Base-by-base conservation (phyloP, 2,113 vertebrate species). In the Chloroceryle aenea region DNA sequence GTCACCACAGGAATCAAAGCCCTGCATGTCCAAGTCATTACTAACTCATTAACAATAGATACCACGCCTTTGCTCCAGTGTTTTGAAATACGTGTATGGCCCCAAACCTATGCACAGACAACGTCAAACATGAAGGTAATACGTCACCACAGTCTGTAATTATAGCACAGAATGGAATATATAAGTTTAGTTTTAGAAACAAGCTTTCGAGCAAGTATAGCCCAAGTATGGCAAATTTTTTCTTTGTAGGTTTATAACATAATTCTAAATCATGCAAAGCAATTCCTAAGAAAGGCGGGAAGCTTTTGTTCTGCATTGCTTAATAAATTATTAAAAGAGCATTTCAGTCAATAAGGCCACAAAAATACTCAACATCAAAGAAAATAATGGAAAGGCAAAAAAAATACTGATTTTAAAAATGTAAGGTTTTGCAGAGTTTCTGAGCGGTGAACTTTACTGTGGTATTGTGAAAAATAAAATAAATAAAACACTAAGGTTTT, bases 271-370 rank as follows among this genome's bases (percentile, higher is more conserved):
- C 27, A 29, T 5, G 16, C 52, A 85, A 89, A 95, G 27, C 42
- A 73, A 78, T 47, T 42, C 61, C 67, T 72, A 40, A 36, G 40
- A 95, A 97, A 91, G 48, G 63, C 52, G 13, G 26, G n/a, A 75
- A 36, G 69, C 81, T 89, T 92, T 90, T 82, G 66, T 56, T 92
- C 78, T 91, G 75, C 45, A 7, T 23, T 62, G 78, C 67, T 86
- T 34, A 47, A 84, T 94, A 56, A 87, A 90, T 95, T 86, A 93
- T 93, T 97, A 94, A 91, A 78, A 88, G 42, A 3, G 3, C 36
- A 34, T 75, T 94, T 81, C 27, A 53, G 55, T 32, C 40, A 84
- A 63, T 40, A 92, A 74, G 50, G 90, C 38, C 75, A 89, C 64
- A 67, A 62, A 50, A 71, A 66, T 16, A 32, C 9, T 42, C 30